Conservation (phyloP, 2,797 vertebrate species). For the Tenualosa thibaudeaui region DNA sequence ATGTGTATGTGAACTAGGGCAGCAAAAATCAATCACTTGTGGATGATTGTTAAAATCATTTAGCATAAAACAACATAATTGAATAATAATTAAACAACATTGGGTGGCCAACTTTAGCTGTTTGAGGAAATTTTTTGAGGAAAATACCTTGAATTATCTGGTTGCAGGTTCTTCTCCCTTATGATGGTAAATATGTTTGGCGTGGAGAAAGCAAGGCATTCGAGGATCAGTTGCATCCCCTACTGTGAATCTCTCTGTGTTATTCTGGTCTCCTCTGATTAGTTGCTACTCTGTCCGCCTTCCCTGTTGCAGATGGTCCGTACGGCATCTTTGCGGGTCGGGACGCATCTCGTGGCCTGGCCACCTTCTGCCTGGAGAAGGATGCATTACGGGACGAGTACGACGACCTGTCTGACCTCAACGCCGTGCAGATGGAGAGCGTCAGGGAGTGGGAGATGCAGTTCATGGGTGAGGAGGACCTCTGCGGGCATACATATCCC, state of each 20-base stretch:
- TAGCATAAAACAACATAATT: too few relatives aligned
- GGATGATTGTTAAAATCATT: too few relatives aligned
- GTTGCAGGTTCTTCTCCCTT: too few relatives aligned
- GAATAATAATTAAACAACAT: too few relatives aligned
- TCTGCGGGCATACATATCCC: not conserved
- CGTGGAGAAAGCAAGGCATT: too few relatives aligned
- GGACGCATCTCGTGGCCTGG: slow-evolving; percentile 95
- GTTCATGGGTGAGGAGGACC: slow-evolving; percentile 84
- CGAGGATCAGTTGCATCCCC: too few relatives aligned
- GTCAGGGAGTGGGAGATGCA: slow-evolving; percentile 99
- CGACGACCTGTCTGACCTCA: slow-evolving; percentile 96
- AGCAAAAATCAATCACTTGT: too few relatives aligned
- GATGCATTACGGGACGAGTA: slow-evolving; percentile 94
- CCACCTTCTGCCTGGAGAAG: slow-evolving; percentile 97
- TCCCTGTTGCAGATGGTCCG: slow-evolving; percentile 82
- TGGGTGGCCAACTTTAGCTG: too few relatives aligned
- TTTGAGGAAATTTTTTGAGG: too few relatives aligned
- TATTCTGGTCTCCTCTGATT: not conserved
- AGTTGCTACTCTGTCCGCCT: not conserved
- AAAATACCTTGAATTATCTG: too few relatives aligned
- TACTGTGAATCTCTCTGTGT: too few relatives aligned
- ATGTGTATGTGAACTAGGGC: not conserved
- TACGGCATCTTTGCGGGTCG: slow-evolving; percentile 98
- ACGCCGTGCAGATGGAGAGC: slow-evolving; percentile 98
- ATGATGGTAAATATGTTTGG: too few relatives aligned